Base-by-base conservation (phyloP, 2,113 vertebrate species). In the Okapia johnstoni region DNA sequence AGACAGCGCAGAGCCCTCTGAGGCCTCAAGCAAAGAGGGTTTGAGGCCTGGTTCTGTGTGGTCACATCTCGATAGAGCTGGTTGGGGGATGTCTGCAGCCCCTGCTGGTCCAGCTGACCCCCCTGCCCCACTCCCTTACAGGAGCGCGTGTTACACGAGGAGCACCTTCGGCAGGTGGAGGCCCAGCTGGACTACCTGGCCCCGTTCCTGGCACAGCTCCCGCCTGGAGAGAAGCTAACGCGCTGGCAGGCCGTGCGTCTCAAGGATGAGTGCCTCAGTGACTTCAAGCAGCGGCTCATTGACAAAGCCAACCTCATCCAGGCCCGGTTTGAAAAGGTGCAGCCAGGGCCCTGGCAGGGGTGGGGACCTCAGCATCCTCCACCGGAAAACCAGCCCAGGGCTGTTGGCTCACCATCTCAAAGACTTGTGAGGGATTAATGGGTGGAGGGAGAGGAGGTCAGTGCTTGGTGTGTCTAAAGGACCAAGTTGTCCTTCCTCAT, bases 291-390 rank as follows among this genome's bases (percentile, higher is more conserved):
- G 63, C 97, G 96, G 9, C 98, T 99, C 17, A 85, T 98, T 2
- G 89, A 99, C 88, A 98, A 98, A 55, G 98, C 98, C 86, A 99
- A 99, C 88, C 98, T 99, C 87, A 99, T 99, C 66, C 99, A 99
- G 98, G 98, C 98, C 0, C 99, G 97, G 25, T 98, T 99, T 3
- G 96, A 99, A 60, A 99, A 99, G 99, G 99, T 99, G 87, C 4
- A 6, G 16, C 85, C 13, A 0, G 55, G 54, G 52, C 33, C 26
- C 4, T 6, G 52, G 46, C 40, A 28, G 84, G 92, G 77, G 28
- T 89, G 36, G 48, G 85, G 43, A 33, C 40, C 21, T 88, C 1
- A 5, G 61, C 28, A 30, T 85, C 77, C 13, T 23, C 48, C 9
- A 36, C 36, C 4, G 23, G 73, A 70, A 84, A 25, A 60, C 1